phyloP scores from a whole-genome alignment of 2,888 invertebrate species.

The Zygaena filipendulae region DNA sequence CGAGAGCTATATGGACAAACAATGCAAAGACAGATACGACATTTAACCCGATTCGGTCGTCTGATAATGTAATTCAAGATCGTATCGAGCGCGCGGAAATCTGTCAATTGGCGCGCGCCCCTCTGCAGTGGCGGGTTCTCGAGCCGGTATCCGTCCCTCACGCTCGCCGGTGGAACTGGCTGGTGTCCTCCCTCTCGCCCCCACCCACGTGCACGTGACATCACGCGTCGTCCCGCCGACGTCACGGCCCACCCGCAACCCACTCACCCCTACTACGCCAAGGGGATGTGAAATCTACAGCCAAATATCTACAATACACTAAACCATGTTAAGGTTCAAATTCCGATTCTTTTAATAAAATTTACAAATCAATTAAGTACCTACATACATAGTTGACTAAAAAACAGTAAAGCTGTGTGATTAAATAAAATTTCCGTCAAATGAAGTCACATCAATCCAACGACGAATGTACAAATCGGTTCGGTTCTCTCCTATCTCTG shows the following conservation, averaged over 20 bases:
- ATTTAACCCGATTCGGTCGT: constrained; percentile 24
- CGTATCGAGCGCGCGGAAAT: constrained; percentile 57
- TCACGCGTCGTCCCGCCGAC: constrained; percentile 39
- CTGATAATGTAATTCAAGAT: constrained; percentile 52
- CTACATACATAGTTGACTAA: no score
- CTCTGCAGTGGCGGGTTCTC: constrained; percentile 25
- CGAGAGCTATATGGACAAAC: constrained; percentile 5
- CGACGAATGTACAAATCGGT: no score
- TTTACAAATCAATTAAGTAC: no score
- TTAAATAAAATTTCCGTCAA: no score
- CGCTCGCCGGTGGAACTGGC: constrained; percentile 19
- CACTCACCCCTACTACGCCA: constrained; percentile 4
- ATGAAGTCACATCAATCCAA: no score
- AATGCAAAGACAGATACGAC: constrained; percentile 25
- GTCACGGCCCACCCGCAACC: constrained; percentile 36
- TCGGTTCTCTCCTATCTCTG: no score
- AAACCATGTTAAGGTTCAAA: no score
- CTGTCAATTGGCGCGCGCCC: constrained; percentile 54
- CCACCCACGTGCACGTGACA: constrained; percentile 59
- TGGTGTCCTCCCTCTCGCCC: constrained; percentile 35
- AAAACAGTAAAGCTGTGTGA: no score
- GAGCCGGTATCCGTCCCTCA: constrained; percentile 21
- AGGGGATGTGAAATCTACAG: constrained; percentile 3
- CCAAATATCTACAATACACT: no score
- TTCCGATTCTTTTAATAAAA: no score